phyloP scores from a whole-genome alignment of 2,113 vertebrate genomes.

The Eudyptes chrysolophus region DNA sequence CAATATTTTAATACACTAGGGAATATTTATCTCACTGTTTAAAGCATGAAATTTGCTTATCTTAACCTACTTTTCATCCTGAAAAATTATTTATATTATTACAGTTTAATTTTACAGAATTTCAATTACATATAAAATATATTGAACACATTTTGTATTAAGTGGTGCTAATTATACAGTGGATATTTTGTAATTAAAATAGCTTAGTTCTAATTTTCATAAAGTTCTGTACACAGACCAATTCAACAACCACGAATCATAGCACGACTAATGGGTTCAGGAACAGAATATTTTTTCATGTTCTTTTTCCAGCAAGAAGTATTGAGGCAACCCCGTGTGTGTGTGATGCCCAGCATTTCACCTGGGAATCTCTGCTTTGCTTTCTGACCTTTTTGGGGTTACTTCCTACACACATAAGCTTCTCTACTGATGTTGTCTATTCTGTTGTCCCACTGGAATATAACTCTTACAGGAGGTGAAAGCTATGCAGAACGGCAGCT shows the following conservation, averaged over 20 bases:
- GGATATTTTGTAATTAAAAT: constrained; percentile 56
- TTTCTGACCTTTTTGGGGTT: neutral
- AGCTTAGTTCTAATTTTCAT: constrained; percentile 40
- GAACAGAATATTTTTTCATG: neutral
- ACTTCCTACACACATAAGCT: neutral
- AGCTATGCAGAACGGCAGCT: neutral
- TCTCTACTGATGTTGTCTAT: neutral
- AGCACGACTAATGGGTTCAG: neutral
- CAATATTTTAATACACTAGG: constrained; percentile 62
- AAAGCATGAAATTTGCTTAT: constrained; percentile 71
- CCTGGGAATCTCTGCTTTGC: neutral
- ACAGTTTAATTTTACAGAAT: constrained; percentile 54
- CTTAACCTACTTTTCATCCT: constrained; percentile 64
- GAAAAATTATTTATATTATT: constrained; percentile 60
- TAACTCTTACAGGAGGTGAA: neutral
- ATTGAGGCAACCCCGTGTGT: neutral
- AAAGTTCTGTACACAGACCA: neutral
- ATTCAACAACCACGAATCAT: neutral
- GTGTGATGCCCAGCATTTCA: neutral
- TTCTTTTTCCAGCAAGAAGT: neutral
- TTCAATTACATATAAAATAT: constrained; percentile 62
- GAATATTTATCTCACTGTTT: constrained; percentile 66
- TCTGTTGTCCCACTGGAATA: neutral
- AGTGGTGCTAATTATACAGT: constrained; percentile 28
- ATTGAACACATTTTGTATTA: constrained; percentile 37